Base-by-base conservation (phyloP, 2,888 invertebrate genomes). In the Lepidocyrtoides sp. region DNA sequence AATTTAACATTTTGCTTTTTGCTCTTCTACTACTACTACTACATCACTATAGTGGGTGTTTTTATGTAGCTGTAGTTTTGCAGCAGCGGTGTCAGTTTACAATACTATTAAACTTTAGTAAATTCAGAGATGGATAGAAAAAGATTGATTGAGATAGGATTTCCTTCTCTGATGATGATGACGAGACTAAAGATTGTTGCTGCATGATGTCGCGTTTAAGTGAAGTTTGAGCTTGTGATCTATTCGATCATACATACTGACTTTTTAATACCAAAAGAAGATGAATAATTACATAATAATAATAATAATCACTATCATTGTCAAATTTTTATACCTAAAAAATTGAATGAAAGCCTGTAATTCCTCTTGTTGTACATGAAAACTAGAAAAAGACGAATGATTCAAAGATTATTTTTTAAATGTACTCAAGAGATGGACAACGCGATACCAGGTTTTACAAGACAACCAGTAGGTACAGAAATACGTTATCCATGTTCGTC, bases 191-290 rank as follows among this genome's bases (percentile, higher is more conserved):
- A n/a, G n/a, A n/a, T n/a, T n/a, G n/a, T n/a, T n/a, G n/a, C n/a
- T n/a, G n/a, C n/a, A n/a, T 79, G 32, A 29, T 84, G 72, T 20
- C 69, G 54, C 51, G 69, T 72, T 85, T n/a, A 23, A 72, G 57
- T 48, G 32, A 48, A 69, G 41, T 41, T 41, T 69, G 41, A 69
- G 41, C 41, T 12, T 72, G 54, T 54, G 85, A 85, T 85, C 85
- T 23, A 85, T 85, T 85, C 85, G 75, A 85, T 85, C 75, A 57
- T 57, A 69, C 20, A 75, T 75, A 85, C 66, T 83, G 83, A 83
- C 69, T 29, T 72, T 44, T 32, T 51, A 72, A 44, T 36, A 36
- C 81, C 48, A 77, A 69, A 69, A 69, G 36, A 41, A 69, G 69
- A 69, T 12, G n/a, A 29, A 69, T 69, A 36, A 69, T 69, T 69